phyloP scores from a whole-genome alignment of 2,113 vertebrate genomes.

The Urocitellus parryii region DNA sequence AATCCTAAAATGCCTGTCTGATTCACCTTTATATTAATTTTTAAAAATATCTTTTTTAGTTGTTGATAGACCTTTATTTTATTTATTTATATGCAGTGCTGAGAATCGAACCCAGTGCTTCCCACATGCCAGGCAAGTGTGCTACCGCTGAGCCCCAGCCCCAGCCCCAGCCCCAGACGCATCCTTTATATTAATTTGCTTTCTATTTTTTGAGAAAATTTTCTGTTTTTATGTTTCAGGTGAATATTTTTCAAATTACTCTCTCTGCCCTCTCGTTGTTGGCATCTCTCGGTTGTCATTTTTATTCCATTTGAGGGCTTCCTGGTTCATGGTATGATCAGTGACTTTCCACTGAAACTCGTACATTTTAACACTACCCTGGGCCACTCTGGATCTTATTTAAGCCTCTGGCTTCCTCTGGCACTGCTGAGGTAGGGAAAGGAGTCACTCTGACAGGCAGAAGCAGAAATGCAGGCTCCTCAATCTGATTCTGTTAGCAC shows the following conservation, averaged over 20 bases:
- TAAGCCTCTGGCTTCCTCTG: not conserved
- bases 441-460: not conserved
- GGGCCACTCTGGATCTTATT: not conserved
- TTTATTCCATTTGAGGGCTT: not conserved
- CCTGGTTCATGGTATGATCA: not conserved
- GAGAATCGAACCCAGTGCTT: too few species aligned
- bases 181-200: not conserved
- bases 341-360: not conserved
- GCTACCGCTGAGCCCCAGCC: too few species aligned
- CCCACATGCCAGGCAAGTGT: too few species aligned
- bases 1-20: not conserved
- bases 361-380: not conserved
- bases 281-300: not conserved
- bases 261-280: not conserved
- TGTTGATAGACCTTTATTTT: too few species aligned
- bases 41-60: too few species aligned
- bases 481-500: not conserved
- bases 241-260: constrained; percentile 10
- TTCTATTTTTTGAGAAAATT: not conserved
- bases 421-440: not conserved
- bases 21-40: not conserved
- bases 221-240: not conserved
- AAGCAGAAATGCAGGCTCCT: not conserved
- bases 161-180: too few species aligned
- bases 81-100: too few species aligned